Evolutionary conservation across 2,797 vertebrate genomes (phyloP).

Genomic region (Varecia variegata): DNA sequence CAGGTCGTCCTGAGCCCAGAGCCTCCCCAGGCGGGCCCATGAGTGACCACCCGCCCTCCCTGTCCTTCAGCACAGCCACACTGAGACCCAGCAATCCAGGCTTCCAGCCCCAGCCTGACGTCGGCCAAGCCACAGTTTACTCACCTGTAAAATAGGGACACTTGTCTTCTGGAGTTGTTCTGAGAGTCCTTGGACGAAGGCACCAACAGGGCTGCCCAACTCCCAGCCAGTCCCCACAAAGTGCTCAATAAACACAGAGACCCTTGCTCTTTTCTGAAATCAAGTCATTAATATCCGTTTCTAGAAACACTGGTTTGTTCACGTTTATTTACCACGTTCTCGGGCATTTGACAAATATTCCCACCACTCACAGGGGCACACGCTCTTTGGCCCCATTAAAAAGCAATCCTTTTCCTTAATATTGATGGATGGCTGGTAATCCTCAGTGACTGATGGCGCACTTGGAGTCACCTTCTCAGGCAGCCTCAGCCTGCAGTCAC

Average conservation of each 20-base stretch:
- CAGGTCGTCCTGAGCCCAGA: neutral
- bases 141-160: neutral
- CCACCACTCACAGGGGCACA: conserved; percentile 16
- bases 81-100: neutral
- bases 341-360: conserved; percentile 52
- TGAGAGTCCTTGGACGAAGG: neutral
- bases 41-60: neutral
- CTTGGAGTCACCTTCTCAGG: neutral
- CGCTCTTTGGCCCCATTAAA: conserved; percentile 55
- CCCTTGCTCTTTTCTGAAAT: neutral
- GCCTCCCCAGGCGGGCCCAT: neutral
- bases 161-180: neutral
- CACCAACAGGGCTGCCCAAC: neutral
- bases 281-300: conserved; percentile 40
- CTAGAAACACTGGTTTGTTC: conserved; percentile 11
- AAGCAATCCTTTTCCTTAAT: conserved; percentile 48
- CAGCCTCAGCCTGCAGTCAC: neutral
- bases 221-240: neutral
- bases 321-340: conserved; percentile 38
- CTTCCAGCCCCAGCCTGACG: neutral
- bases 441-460: neutral
- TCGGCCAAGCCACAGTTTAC: neutral
- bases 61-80: neutral
- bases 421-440: conserved; percentile 14
- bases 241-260: neutral